These are phyloP conservation scores for Dromas ardeola DNA, from an alignment of 2,113 vertebrate genomes.

Conservation along the genomic window DNA sequence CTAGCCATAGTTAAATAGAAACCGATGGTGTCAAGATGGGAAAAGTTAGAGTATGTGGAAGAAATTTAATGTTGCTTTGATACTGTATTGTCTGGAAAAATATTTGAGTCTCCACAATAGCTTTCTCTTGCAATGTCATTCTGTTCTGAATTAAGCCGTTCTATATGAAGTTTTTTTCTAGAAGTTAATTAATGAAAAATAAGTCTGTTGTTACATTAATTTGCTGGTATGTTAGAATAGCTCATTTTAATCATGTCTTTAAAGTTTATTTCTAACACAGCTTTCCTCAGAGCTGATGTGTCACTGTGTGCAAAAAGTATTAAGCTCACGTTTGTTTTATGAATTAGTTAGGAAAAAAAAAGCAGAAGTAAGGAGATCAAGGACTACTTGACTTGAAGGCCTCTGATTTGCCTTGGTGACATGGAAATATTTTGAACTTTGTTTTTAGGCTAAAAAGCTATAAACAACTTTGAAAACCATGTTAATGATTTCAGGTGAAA, in stretches of 20 bases:
- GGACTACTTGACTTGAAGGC: neutral
- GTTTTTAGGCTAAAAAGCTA: neutral
- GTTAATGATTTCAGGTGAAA: neutral
- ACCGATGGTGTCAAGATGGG: neutral
- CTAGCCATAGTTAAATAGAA: accelerated
- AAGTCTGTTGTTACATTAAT: neutral
- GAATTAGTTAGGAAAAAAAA: neutral
- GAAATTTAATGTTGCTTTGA: neutral
- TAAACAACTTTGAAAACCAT: neutral
- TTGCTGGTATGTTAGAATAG: neutral
- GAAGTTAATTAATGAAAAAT: neutral
- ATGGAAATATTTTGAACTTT: neutral
- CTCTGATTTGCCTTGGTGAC: neutral
- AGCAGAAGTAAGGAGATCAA: neutral
- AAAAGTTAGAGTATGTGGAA: neutral
- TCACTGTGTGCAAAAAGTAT: neutral
- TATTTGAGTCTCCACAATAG: neutral
- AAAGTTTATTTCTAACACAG: neutral
- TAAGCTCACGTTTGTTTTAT: neutral
- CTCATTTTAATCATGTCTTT: neutral
- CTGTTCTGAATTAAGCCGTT: neutral
- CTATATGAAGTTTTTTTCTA: neutral
- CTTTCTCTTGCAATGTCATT: neutral
- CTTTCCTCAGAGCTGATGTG: neutral
- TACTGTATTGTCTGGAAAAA: neutral